Conservation (phyloP, 2,113 vertebrate species). For the Arenaria interpres region DNA sequence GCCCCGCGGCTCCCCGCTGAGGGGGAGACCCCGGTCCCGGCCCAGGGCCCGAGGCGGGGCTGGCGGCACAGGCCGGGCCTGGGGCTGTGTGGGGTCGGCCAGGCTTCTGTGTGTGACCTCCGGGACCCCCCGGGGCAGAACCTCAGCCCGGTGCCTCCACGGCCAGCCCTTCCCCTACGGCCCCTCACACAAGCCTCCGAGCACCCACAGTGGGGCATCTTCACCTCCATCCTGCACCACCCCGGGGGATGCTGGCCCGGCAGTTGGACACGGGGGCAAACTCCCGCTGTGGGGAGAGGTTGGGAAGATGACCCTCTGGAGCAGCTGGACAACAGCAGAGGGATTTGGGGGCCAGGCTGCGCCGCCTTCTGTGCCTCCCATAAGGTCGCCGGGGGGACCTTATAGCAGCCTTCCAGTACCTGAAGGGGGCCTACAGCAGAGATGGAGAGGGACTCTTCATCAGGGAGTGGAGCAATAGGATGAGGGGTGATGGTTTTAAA, state of each 20-base stretch:
- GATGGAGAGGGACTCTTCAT: too few species aligned
- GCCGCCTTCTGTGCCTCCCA: too few species aligned
- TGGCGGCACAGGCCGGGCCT: background rate
- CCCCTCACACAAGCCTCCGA: background rate
- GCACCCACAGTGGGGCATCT: background rate
- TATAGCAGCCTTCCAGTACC: too few species aligned
- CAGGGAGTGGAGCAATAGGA: too few species aligned
- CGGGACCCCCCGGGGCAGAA: too few species aligned
- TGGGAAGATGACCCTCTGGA: too few species aligned
- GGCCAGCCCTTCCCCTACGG: background rate
- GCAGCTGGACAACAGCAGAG: too few species aligned
- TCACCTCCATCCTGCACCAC: background rate
- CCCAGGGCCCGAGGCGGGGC: background rate
- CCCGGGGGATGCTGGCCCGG: fast-evolving
- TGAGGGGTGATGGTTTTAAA: too few species aligned
- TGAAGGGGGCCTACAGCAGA: too few species aligned
- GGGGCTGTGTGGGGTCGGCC: background rate
- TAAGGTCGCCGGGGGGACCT: too few species aligned
- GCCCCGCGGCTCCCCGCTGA: background rate
- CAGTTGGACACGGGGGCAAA: background rate
- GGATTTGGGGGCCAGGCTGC: too few species aligned
- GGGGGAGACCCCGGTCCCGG: background rate
- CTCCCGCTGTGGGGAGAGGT: background rate
- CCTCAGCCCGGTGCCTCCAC: background rate
- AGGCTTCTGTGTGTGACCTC: background rate